Conservation (phyloP, 2,888 invertebrate species). For the Pollenia amentaria region DNA sequence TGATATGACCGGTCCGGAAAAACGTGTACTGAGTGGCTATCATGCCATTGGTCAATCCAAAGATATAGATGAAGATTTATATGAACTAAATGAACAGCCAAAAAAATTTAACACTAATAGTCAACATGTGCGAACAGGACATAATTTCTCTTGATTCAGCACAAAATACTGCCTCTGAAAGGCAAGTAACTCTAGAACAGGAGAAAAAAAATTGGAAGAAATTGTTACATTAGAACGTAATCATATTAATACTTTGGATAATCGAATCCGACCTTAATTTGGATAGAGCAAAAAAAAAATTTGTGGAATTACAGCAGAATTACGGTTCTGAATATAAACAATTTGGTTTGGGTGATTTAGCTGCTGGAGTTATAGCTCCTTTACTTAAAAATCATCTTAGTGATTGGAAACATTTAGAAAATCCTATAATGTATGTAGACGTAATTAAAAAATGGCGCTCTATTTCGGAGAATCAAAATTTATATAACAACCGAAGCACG, state of each 20-base stretch:
- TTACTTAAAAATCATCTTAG: conserved; percentile 90
- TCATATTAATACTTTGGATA: conserved; percentile 89
- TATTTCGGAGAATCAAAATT: conserved; percentile 85
- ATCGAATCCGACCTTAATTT: conserved; percentile 83
- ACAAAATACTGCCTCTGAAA: conserved; percentile 91
- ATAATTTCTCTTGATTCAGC: conserved; percentile 94
- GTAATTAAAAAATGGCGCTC: conserved; percentile 90
- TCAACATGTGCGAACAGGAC: conserved; percentile 97
- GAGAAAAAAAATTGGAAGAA: conserved; percentile 90
- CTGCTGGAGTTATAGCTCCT: conserved; percentile 93
- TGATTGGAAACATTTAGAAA: conserved; percentile 91
- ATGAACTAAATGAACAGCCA: conserved; percentile 85
- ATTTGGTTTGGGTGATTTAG: conserved; percentile 93
- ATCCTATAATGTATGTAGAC: conserved; percentile 88
- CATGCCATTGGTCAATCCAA: conserved; percentile 92
- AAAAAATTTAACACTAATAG: conserved; percentile 90
- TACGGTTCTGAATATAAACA: conserved; percentile 92
- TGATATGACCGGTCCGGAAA: conserved; percentile 99
- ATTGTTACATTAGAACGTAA: conserved; percentile 90
- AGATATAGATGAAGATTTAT: conserved; percentile 86
- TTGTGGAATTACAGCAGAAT: conserved; percentile 85
- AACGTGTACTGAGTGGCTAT: conserved; percentile 95
- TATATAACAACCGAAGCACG: conserved; percentile 78
- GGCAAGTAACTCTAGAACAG: conserved; percentile 90
- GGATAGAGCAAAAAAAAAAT: conserved; percentile 84